These are phyloP conservation scores for Campopleginae sp. DNA, from an alignment of 2,888 invertebrate species.

Conservation along the genomic window DNA sequence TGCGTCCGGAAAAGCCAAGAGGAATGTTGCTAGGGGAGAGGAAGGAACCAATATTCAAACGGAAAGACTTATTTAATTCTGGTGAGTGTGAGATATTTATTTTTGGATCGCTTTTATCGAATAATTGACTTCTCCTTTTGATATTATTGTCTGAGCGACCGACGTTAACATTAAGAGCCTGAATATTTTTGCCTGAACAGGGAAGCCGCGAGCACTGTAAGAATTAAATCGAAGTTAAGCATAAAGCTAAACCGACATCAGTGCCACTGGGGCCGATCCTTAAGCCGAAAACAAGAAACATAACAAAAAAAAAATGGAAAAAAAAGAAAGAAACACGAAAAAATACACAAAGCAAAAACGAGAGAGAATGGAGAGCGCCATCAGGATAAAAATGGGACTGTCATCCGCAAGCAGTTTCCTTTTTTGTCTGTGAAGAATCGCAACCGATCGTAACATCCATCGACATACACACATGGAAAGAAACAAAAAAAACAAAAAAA, in stretches of 20 bases:
- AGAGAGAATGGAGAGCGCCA: constrained; percentile 44
- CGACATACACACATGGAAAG: constrained; percentile 21
- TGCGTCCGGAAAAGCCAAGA: constrained; percentile 99
- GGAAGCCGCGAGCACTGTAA: constrained; percentile 83
- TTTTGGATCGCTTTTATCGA: neutral
- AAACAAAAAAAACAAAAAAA: constrained; percentile 18
- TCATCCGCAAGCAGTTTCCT: constrained; percentile 37
- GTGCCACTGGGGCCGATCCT: constrained; percentile 80
- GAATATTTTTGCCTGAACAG: constrained; percentile 70
- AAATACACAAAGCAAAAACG: constrained; percentile 64
- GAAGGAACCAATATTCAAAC: constrained; percentile 84
- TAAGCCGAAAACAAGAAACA: constrained; percentile 76
- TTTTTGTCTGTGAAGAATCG: constrained; percentile 63
- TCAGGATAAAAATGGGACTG: constrained; percentile 41
- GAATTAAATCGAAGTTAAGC: constrained; percentile 81
- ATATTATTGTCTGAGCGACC: neutral
- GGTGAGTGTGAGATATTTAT: constrained; percentile 73
- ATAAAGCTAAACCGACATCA: constrained; percentile 80
- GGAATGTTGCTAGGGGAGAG: constrained; percentile 93
- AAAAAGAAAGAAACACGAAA: constrained; percentile 65
- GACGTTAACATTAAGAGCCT: too few relatives aligned
- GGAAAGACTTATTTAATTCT: constrained; percentile 84
- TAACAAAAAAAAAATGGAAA: constrained; percentile 62
- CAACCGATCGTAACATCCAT: constrained; percentile 63
- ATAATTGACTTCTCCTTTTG: neutral